phyloP scores from a whole-genome alignment of 2,113 vertebrate species.

The Odocoileus hemionus region DNA sequence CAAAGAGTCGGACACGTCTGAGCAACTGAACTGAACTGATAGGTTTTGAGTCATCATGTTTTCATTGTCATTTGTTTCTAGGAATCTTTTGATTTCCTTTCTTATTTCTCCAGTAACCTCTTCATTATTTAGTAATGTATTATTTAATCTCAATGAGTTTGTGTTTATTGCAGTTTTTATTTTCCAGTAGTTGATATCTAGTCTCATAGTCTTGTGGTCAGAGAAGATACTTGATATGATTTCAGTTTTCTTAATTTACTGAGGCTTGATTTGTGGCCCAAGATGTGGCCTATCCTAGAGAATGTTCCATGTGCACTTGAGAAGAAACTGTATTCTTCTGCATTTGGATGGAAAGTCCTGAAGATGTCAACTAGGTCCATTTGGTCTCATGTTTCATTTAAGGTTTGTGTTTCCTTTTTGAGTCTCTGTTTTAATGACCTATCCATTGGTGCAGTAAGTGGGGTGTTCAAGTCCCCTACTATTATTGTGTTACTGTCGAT shows the following conservation, averaged over 20 bases:
- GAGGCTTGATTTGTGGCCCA: background rate
- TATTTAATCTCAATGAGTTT: background rate
- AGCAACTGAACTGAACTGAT: no score
- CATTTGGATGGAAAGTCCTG: background rate
- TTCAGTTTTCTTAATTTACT: background rate
- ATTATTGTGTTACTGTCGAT: background rate
- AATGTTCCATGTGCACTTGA: background rate
- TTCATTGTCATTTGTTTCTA: background rate
- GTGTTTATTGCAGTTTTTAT: background rate
- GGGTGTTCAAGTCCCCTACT: background rate
- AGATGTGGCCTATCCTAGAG: background rate
- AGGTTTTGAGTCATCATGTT: background rate
- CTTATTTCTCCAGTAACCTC: background rate
- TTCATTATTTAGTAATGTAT: background rate
- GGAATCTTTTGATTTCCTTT: background rate
- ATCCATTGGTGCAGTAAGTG: background rate
- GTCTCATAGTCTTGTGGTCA: background rate
- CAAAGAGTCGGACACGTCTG: no score
- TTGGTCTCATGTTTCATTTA: background rate
- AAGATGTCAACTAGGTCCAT: background rate
- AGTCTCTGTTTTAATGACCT: background rate
- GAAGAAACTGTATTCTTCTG: background rate
- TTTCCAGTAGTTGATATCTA: background rate
- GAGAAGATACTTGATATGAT: background rate
- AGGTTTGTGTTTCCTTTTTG: background rate